Percentiles rank a stretch among this genome's conserved stretches.
These are phyloP conservation scores for Todiramphus saurophagus DNA, from an alignment of 2,113 vertebrate genomes.

Conservation along the genomic window DNA sequence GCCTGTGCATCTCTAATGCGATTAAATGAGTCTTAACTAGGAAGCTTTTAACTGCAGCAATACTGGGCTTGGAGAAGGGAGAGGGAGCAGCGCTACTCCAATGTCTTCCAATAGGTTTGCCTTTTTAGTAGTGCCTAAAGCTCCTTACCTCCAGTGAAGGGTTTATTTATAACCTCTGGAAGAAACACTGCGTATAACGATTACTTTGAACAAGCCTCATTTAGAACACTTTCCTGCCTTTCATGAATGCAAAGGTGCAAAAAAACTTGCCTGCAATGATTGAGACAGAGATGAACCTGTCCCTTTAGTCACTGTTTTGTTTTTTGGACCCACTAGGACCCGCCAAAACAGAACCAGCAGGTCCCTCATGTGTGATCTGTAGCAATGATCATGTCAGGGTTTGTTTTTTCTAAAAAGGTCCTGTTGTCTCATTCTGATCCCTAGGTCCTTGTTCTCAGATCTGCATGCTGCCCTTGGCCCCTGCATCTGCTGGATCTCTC, in stretches of 20 bases:
- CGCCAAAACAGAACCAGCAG: not conserved
- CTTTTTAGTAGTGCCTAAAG: slow-evolving; percentile 31
- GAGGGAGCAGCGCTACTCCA: not conserved
- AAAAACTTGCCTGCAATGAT: not conserved
- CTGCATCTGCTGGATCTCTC: not conserved
- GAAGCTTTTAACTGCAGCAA: slow-evolving; percentile 26
- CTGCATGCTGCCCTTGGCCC: not conserved
- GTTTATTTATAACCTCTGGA: slow-evolving; percentile 51
- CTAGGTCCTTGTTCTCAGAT: not conserved
- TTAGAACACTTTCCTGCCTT: not conserved
- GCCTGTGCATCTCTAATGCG: slow-evolving; percentile 8
- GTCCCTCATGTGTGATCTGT: not conserved
- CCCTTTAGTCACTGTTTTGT: not conserved
- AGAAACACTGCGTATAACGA: not conserved
- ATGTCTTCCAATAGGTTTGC: slow-evolving; percentile 51
- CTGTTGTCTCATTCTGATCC: not conserved
- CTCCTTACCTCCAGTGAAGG: slow-evolving; percentile 42
- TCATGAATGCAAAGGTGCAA: not conserved
- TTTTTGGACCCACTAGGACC: not conserved
- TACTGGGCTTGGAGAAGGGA: not conserved
- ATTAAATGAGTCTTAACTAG: slow-evolving; percentile 41
- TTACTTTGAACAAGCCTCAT: not conserved
- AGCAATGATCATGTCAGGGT: not conserved
- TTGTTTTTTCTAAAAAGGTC: not conserved
- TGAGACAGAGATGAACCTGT: not conserved